Conservation (phyloP, 2,888 invertebrate genomes). For the Epinotia bilunana region DNA sequence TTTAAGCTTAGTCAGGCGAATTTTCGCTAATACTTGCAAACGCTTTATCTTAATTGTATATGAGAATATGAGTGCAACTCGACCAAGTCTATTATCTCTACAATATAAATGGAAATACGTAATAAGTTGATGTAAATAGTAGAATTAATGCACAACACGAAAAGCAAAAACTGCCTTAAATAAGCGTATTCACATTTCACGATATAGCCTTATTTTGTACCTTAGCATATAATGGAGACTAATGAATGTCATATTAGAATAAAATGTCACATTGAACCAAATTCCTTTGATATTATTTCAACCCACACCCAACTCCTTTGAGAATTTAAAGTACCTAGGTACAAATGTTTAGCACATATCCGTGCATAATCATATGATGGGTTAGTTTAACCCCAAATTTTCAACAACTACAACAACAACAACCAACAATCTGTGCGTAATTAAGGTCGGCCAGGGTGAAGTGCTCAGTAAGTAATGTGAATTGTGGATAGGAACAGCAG, state of each 20-base stretch:
- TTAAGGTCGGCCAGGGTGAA: too few relatives aligned
- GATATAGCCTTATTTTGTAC: constrained; percentile 83
- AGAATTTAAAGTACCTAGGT: too few relatives aligned
- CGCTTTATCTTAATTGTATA: constrained; percentile 66
- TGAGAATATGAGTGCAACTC: constrained; percentile 62
- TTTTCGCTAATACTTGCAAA: constrained; percentile 63
- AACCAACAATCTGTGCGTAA: neutral
- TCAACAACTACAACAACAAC: neutral
- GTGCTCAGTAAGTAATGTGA: neutral
- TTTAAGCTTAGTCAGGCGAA: constrained; percentile 10
- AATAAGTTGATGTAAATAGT: constrained; percentile 67
- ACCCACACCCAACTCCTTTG: neutral
- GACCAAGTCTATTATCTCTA: constrained; percentile 71
- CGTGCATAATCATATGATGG: too few relatives aligned
- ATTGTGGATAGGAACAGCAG: neutral
- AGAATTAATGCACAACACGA: constrained; percentile 71
- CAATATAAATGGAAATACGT: constrained; percentile 53
- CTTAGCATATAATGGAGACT: constrained; percentile 60
- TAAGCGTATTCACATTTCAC: constrained; percentile 80
- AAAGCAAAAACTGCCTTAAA: constrained; percentile 80
- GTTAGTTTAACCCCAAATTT: neutral
- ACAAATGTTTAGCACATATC: too few relatives aligned
- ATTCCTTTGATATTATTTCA: constrained; percentile 57
- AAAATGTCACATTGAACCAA: constrained; percentile 64
- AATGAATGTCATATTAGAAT: constrained; percentile 55